Base-by-base conservation (phyloP, 2,888 invertebrate genomes). In the Tigriopus californicus region DNA sequence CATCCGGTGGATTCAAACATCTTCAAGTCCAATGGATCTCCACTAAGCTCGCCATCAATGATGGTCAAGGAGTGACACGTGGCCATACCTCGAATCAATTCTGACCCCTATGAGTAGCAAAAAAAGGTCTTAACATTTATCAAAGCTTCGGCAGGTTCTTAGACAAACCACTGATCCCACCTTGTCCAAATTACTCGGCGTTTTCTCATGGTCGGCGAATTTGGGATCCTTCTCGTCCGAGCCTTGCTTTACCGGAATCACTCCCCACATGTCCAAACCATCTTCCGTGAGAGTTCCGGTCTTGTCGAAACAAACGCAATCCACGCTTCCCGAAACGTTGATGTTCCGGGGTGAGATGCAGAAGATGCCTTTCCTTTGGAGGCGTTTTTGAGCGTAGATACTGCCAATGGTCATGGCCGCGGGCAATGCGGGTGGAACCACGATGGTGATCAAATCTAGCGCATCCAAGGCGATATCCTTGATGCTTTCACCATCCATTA, bases 241-340 rank as follows among this genome's bases (percentile, higher is more conserved):
- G n/a, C 54, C 52, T 42, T 25, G 20, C 1, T 25, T 40, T 51
- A 72, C 72, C 0, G 85, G 82, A 51, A 87, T 76, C 22, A 85
- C 81, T 1, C 83, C 84, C 75, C 82, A 82, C 72, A 90, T 78
- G 67, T 88, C 86, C 63, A 90, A 71, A 0, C 88, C 88, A 68
- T 90, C 89, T 70, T 89, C 86, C 0, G 90, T 90, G 65, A 90
- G 72, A 8, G 90, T 90, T 41, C 90, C 90, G 55, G 90, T 90
- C 84, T 89, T 90, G 72, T 90, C 90, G 71, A 90, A 90, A 71
- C 88, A 89, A 68, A 87, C 81, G 64, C 83, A 77, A 70, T 85
- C 83, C 54, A 85, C 73, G 68, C 84, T 84, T 1, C 86, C 86
- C 65, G 82, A 80, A 42, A 85, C 80, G 65, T 85, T 83, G 64